A percentile compares a stretch with the other conserved stretches of the same genome.
These are phyloP conservation scores for Zootoca vivipara DNA, from an alignment of 2,113 vertebrate species.

Conservation along the genomic window DNA sequence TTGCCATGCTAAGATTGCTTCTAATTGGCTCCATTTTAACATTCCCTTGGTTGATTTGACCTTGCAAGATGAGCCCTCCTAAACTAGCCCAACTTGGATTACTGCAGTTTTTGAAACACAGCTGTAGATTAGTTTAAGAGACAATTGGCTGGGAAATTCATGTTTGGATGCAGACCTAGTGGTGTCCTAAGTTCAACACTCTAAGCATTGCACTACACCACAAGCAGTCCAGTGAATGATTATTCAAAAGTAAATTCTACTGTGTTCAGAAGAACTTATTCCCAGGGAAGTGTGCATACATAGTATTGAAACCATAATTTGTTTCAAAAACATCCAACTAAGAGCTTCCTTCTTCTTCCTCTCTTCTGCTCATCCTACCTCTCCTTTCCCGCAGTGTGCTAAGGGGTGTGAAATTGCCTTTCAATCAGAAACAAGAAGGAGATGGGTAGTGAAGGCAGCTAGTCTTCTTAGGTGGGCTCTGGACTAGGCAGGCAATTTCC, in stretches of 20 bases:
- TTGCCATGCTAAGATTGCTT: not conserved
- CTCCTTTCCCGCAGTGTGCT: not conserved
- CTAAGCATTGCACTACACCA: too few species aligned
- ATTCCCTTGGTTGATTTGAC: not conserved
- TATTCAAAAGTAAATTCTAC: not conserved
- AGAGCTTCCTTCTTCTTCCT: not conserved
- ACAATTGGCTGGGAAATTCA: too few species aligned
- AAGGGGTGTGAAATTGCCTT: not conserved
- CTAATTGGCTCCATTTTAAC: not conserved
- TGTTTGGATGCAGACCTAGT: too few species aligned
- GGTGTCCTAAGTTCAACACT: too few species aligned
- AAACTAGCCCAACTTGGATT: not conserved
- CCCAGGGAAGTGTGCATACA: not conserved
- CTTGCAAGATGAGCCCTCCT: not conserved
- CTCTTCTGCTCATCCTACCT: not conserved
- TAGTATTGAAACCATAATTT: not conserved
- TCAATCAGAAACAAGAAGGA: not conserved
- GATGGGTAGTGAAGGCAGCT: not conserved
- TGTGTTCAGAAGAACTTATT: not conserved
- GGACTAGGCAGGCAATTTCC: not conserved
- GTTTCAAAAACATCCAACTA: not conserved
- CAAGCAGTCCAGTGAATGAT: not conserved
- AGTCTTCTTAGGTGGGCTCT: not conserved
- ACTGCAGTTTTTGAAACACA: not conserved
- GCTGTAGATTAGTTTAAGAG: too few species aligned